phyloP scores from a whole-genome alignment of 2,113 vertebrate species.

The Cryptoleucopteryx plumbea region DNA sequence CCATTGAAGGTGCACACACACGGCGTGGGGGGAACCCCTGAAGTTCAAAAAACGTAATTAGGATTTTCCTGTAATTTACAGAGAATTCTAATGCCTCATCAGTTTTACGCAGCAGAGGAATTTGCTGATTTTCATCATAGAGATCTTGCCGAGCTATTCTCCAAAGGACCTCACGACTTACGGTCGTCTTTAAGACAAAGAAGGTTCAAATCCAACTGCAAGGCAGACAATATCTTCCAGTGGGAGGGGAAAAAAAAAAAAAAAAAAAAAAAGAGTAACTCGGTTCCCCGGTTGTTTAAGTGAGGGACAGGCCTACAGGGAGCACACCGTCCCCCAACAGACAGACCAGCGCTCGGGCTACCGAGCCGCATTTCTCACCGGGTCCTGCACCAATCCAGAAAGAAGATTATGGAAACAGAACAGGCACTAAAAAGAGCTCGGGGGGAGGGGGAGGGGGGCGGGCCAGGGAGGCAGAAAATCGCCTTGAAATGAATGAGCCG shows the following conservation, averaged over 20 bases:
- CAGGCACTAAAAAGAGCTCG: too few relatives aligned
- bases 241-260: background rate
- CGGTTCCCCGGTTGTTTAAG: background rate
- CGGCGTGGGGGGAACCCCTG: background rate
- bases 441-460: too few relatives aligned
- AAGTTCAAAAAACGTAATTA: background rate
- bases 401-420: conserved; percentile 33
- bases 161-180: conserved; percentile 26
- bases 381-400: conserved; percentile 61
- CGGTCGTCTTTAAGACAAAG: conserved; percentile 69
- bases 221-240: conserved; percentile 17
- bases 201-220: conserved; percentile 49
- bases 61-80: background rate
- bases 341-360: conserved; percentile 20
- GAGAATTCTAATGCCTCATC: conserved; percentile 18
- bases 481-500: too few relatives aligned
- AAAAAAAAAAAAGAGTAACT: background rate
- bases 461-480: too few relatives aligned
- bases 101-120: conserved; percentile 17
- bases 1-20: background rate
- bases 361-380: conserved; percentile 42
- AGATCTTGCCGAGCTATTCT: conserved; percentile 6
- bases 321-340: conserved; percentile 30
- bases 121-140: background rate
- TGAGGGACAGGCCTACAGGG: conserved; percentile 33